A percentile compares a stretch with the other conserved stretches of the same genome.
These are phyloP conservation scores for Epirrhoe tristata DNA, from an alignment of 2,888 invertebrate genomes.

Conservation along the genomic window DNA sequence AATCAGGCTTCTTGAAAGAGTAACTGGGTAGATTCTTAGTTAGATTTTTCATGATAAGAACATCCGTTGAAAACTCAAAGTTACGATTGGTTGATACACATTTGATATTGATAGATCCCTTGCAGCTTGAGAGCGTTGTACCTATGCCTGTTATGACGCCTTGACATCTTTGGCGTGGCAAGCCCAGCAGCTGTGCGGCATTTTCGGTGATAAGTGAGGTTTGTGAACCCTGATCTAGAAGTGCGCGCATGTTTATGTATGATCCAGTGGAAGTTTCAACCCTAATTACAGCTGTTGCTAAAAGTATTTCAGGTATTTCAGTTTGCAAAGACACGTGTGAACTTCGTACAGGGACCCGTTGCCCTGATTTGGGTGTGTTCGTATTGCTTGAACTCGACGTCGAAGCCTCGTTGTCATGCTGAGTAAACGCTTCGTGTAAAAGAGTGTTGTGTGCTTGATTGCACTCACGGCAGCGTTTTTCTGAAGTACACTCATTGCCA, in stretches of 20 bases:
- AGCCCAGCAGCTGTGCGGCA: no score
- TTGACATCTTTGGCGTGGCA: no score
- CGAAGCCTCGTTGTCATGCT: neutral
- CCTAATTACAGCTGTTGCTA: neutral
- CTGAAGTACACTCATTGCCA: neutral
- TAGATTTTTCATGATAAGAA: constrained; percentile 1
- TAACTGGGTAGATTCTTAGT: neutral
- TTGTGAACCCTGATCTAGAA: constrained; percentile 10
- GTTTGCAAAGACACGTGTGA: neutral
- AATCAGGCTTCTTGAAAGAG: neutral
- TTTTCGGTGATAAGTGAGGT: constrained; percentile 1
- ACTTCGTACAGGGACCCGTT: no score
- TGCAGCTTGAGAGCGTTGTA: no score
- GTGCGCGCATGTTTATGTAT: neutral
- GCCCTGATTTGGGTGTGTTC: no score
- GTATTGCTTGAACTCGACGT: neutral
- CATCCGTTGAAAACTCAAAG: neutral
- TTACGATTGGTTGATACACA: no score
- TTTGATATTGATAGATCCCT: no score
- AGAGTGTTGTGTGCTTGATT: neutral
- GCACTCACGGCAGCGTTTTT: neutral
- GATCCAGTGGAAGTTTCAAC: neutral
- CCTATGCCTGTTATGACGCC: no score
- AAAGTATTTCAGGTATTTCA: neutral
- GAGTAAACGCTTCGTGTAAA: neutral